Percentiles rank a stretch among this genome's conserved stretches.
These are phyloP conservation scores for Drosophila pachea DNA, from an alignment of 1,140 invertebrate species.

Conservation along the genomic window DNA sequence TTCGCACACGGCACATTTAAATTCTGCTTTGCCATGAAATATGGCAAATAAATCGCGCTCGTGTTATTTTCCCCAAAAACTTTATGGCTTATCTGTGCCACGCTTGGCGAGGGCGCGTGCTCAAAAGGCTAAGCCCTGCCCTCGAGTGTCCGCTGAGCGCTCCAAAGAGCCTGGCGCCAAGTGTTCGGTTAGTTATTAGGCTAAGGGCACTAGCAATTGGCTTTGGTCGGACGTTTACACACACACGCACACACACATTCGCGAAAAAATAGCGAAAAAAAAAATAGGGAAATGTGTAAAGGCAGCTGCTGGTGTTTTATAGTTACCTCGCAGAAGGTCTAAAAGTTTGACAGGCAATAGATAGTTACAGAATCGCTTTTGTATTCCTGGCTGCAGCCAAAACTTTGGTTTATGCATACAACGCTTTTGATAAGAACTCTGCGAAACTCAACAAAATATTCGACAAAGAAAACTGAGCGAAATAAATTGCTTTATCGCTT, in stretches of 20 bases:
- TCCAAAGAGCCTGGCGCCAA: slow-evolving; percentile 41
- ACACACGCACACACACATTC: no score
- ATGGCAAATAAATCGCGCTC: slow-evolving; percentile 74
- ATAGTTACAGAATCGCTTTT: slow-evolving; percentile 27
- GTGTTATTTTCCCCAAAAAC: slow-evolving; percentile 53
- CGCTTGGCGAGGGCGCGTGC: slow-evolving; percentile 54
- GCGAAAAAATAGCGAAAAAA: not conserved
- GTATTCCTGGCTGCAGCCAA: not conserved
- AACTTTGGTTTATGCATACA: slow-evolving; percentile 29
- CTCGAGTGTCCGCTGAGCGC: not conserved
- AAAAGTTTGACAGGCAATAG: slow-evolving; percentile 45
- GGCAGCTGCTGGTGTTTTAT: slow-evolving; percentile 27
- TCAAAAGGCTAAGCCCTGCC: slow-evolving; percentile 59
- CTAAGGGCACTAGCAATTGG: slow-evolving; percentile 61
- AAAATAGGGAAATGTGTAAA: slow-evolving; percentile 3
- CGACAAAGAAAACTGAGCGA: slow-evolving; percentile 7
- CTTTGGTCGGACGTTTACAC: slow-evolving; percentile 9
- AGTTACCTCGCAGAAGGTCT: slow-evolving; percentile 25
- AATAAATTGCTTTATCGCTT: slow-evolving; percentile 8
- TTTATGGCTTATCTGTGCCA: slow-evolving; percentile 71
- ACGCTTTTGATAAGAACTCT: not conserved
- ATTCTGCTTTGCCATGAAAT: slow-evolving; percentile 74
- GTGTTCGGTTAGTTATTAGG: slow-evolving; percentile 75
- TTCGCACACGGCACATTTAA: slow-evolving; percentile 73
- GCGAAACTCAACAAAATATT: not conserved